Percentiles rank a stretch among this genome's conserved stretches.
phyloP scores from a whole-genome alignment of 2,888 invertebrate species.

The Tenthredo distinguenda region DNA sequence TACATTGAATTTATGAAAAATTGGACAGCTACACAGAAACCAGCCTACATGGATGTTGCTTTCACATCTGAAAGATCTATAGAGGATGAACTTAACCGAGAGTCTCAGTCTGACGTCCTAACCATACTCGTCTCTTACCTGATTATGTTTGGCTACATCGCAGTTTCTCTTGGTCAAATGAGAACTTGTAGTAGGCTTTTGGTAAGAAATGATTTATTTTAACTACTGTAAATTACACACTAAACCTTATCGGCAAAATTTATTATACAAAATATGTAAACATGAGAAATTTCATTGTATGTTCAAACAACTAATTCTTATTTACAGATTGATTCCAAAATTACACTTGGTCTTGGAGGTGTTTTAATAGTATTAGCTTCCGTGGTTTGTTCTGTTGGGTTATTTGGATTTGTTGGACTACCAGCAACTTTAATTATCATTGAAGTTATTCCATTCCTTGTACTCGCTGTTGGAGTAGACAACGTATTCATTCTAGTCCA shows the following conservation, averaged over 20 bases:
- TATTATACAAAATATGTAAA: background rate
- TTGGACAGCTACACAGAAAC: conserved; percentile 84
- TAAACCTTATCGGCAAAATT: background rate
- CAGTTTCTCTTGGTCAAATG: conserved; percentile 94
- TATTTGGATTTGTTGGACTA: conserved; percentile 93
- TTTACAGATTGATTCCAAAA: conserved; percentile 93
- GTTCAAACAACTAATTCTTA: conserved; percentile 32
- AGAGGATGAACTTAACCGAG: conserved; percentile 96
- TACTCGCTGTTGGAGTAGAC: conserved; percentile 98
- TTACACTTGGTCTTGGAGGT: conserved; percentile 96
- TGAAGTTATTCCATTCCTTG: conserved; percentile 99
- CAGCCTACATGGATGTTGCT: conserved; percentile 89
- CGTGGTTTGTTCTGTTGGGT: conserved; percentile 94
- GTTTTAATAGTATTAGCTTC: conserved; percentile 96
- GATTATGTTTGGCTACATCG: conserved; percentile 99
- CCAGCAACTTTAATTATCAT: conserved; percentile 98
- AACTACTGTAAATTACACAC: background rate
- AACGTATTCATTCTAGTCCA: conserved; percentile 99
- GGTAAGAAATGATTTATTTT: conserved; percentile 69
- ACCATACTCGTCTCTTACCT: conserved; percentile 97
- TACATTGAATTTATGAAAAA: conserved; percentile 91
- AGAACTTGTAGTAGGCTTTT: conserved; percentile 86
- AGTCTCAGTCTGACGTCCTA: conserved; percentile 94
- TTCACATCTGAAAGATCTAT: conserved; percentile 95
- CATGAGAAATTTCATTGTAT: background rate